Evolutionary conservation across 2,888 invertebrate species (phyloP).

Genomic region (Lagria hirta): DNA sequence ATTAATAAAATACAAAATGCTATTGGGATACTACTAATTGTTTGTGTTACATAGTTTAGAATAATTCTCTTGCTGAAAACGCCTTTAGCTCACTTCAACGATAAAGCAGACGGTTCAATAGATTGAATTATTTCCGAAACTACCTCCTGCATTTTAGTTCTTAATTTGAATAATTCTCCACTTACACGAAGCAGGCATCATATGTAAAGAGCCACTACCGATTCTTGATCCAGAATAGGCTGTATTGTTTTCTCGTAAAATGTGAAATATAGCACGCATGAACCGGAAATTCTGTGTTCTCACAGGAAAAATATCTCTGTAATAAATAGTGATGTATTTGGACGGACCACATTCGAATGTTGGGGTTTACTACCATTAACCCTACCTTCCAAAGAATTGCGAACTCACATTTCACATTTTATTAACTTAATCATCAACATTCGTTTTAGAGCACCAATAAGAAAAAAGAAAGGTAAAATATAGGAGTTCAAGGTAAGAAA

Average conservation of each 20-base stretch:
- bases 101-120: too few relatives aligned
- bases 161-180: constrained; percentile 28
- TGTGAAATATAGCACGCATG: constrained; percentile 29
- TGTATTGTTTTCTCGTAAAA: constrained; percentile 34
- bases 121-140: too few relatives aligned
- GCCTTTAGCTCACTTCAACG: too few relatives aligned
- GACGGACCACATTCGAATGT: constrained; percentile 16
- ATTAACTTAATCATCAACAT: too few relatives aligned
- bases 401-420: constrained; percentile 17
- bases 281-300: constrained; percentile 25
- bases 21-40: too few relatives aligned
- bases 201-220: constrained; percentile 26
- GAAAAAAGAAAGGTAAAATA: too few relatives aligned
- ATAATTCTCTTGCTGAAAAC: too few relatives aligned
- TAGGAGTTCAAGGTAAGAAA: too few relatives aligned
- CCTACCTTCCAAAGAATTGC: constrained; percentile 6
- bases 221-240: constrained; percentile 20
- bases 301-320: constrained; percentile 30
- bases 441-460: too few relatives aligned
- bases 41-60: too few relatives aligned
- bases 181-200: constrained; percentile 21
- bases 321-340: constrained; percentile 33
- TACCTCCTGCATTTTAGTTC: too few relatives aligned
- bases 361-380: constrained; percentile 7
- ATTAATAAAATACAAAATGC: too few relatives aligned